Evolutionary conservation across 2,113 vertebrate species (phyloP).

Genomic region (Pteruthius melanotis): DNA sequence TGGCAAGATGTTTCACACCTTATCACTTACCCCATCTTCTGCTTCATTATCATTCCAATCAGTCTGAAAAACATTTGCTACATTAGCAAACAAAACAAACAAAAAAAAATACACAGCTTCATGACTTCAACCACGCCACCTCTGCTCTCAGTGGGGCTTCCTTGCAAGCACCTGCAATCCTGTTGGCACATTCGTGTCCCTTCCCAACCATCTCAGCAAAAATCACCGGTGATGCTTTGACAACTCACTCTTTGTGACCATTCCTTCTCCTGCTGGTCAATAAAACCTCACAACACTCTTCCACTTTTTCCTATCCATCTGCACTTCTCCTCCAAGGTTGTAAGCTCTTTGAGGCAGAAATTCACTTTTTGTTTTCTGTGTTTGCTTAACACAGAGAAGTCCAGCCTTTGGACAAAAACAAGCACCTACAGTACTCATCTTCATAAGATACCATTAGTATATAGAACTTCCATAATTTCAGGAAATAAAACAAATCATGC

Average conservation of each 20-base stretch:
- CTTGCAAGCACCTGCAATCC: neutral
- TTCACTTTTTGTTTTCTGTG: neutral
- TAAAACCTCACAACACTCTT: neutral
- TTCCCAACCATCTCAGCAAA: neutral
- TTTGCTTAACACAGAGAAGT: neutral
- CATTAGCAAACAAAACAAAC: neutral
- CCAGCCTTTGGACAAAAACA: neutral
- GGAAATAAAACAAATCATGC: neutral
- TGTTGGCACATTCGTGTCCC: neutral
- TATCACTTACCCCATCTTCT: neutral
- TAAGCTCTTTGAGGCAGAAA: neutral
- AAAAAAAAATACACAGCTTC: neutral
- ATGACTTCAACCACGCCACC: neutral
- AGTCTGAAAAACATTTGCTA: neutral
- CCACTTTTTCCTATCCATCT: neutral
- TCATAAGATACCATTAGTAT: neutral
- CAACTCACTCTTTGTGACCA: neutral
- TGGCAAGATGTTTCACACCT: neutral
- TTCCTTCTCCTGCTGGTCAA: neutral
- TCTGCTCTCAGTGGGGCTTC: neutral
- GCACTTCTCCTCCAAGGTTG: neutral
- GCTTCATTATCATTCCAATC: neutral
- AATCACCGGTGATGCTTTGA: neutral
- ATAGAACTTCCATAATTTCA: neutral
- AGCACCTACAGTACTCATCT: neutral